Percentiles rank a stretch among this genome's conserved stretches.
Conservation (phyloP, 2,797 vertebrate genomes). For the Pangasius sanitwongsei region DNA sequence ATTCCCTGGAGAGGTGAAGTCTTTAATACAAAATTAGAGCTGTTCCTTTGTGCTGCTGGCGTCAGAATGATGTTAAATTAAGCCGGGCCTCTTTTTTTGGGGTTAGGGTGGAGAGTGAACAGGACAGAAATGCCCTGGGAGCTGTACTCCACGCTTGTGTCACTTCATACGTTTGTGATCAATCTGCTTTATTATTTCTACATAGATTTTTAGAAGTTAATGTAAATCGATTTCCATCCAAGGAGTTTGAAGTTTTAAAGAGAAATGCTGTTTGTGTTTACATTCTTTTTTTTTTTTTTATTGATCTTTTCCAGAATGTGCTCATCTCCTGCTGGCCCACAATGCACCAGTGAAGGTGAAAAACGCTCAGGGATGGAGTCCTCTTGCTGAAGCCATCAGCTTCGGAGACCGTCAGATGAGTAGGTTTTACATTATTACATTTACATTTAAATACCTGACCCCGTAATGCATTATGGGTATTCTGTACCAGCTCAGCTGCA, state of each 20-base stretch:
- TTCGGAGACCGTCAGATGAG: constrained; percentile 99
- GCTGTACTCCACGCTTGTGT: neutral
- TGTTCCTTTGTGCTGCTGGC: constrained; percentile 43
- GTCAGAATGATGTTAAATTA: constrained; percentile 56
- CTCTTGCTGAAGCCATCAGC: constrained; percentile 98
- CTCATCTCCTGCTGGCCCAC: constrained; percentile 97
- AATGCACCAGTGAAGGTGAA: constrained; percentile 99
- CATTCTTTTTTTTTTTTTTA: constrained; percentile 1
- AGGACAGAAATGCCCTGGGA: constrained; percentile 38
- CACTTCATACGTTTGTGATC: neutral
- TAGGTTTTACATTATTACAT: constrained; percentile 69
- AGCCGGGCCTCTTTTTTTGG: constrained; percentile 35
- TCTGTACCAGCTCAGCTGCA: neutral
- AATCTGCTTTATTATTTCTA: neutral
- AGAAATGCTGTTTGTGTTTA: neutral
- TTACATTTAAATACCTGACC: too few relatives aligned
- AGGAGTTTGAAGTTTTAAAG: neutral
- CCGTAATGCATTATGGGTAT: neutral
- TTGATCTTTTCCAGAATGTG: constrained; percentile 85
- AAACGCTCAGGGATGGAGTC: constrained; percentile 99
- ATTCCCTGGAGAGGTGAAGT: constrained; percentile 36
- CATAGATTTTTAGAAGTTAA: neutral
- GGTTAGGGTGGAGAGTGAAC: constrained; percentile 33
- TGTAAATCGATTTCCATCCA: neutral
- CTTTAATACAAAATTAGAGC: constrained; percentile 53